phyloP scores from a whole-genome alignment of 2,113 vertebrate genomes.

The Marmota monax region DNA sequence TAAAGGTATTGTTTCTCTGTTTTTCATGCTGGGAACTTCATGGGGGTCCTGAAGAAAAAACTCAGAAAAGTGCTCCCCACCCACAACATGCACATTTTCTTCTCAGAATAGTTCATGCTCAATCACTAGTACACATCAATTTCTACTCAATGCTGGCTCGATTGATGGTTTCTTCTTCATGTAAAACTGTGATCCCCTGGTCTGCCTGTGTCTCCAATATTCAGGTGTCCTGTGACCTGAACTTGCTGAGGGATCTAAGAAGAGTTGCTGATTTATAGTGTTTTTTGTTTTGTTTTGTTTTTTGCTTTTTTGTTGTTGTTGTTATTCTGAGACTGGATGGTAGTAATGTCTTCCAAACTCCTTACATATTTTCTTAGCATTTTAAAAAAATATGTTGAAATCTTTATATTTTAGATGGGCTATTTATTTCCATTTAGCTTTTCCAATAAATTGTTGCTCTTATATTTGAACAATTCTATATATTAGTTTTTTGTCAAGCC shows the following conservation, averaged over 20 bases:
- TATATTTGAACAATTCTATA: not conserved
- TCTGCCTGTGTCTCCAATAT: not conserved
- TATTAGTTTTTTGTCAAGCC: not conserved
- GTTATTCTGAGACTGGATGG: not conserved
- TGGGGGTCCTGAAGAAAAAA: not conserved
- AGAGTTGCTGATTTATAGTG: not conserved
- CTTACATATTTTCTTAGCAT: not conserved
- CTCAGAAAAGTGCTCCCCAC: not conserved
- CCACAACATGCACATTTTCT: not conserved
- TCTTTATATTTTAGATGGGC: not conserved
- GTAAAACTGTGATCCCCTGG: not conserved
- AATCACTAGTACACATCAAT: not conserved
- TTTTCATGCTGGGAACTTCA: not conserved
- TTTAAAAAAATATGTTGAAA: not conserved
- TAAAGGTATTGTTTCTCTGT: not conserved
- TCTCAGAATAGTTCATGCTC: not conserved
- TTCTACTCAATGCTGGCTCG: not conserved
- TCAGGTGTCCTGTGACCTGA: not conserved
- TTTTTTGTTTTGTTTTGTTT: not conserved
- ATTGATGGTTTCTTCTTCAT: not conserved
- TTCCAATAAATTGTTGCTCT: not conserved
- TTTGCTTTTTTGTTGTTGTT: not conserved
- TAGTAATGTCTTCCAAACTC: too few species aligned
- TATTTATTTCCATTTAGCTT: not conserved
- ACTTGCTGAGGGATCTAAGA: too few species aligned